These are phyloP conservation scores for Callionymus lyra DNA, from an alignment of 2,113 vertebrate genomes.

Conservation along the genomic window DNA sequence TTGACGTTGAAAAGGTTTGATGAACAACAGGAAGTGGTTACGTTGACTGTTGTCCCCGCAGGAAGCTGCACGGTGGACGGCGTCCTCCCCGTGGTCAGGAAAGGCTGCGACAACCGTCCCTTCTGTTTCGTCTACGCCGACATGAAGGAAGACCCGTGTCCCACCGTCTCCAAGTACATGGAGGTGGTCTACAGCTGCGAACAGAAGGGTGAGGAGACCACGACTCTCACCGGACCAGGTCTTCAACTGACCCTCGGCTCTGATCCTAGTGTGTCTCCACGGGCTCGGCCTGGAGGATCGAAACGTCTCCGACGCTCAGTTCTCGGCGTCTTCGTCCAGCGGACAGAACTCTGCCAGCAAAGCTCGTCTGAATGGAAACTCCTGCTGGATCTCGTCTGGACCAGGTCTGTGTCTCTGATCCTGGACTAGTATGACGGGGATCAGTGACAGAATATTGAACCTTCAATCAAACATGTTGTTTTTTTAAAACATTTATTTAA, in stretches of 20 bases:
- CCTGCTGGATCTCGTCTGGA: slow-evolving; percentile 68
- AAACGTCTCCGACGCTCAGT: slow-evolving; percentile 50
- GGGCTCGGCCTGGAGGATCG: slow-evolving; percentile 64
- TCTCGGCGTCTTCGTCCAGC: slow-evolving; percentile 61
- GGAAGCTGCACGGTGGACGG: slow-evolving; percentile 54
- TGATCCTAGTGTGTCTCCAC: slow-evolving; percentile 62
- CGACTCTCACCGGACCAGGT: background rate
- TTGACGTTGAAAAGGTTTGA: too few relatives aligned
- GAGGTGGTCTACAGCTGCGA: slow-evolving; percentile 67
- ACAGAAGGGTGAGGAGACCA: slow-evolving; percentile 65
- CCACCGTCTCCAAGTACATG: slow-evolving; percentile 60
- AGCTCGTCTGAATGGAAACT: slow-evolving; percentile 59
- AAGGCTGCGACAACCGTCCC: slow-evolving; percentile 55
- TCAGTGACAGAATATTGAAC: too few relatives aligned
- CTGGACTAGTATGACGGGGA: too few relatives aligned
- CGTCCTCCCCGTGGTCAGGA: slow-evolving; percentile 38
- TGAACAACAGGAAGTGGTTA: too few relatives aligned
- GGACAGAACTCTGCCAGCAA: slow-evolving; percentile 20
- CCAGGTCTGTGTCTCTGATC: slow-evolving; percentile 19
- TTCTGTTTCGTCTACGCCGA: slow-evolving; percentile 51
- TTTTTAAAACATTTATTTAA: too few relatives aligned
- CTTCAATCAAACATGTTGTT: background rate
- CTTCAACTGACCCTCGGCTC: background rate
- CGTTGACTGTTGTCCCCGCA: slow-evolving; percentile 5
- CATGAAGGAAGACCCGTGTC: slow-evolving; percentile 55